Base-by-base conservation (phyloP, 2,113 vertebrate species). In the Clarias batrachus region DNA sequence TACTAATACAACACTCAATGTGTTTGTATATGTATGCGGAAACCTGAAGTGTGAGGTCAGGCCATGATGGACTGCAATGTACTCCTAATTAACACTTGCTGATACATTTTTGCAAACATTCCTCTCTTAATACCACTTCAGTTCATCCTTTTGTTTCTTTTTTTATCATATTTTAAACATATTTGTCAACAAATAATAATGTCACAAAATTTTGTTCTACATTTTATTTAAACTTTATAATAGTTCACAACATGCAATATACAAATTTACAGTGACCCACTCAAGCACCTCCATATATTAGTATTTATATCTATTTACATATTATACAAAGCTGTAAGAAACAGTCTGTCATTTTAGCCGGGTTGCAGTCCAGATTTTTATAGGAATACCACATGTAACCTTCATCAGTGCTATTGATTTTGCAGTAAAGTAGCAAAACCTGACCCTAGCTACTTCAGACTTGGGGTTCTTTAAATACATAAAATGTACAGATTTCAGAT, bases 291-390 rank as follows among this genome's bases (percentile, higher is more conserved):
- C 83, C 89, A 95, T 95, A 96, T 96, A 96, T 96, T 95, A 95
- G 92, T 90, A 93, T 95, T 94, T 94, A 86, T 93, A 83, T 52
- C 82, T 96, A 95, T 96, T 92, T 95, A 95, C 95, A 96, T 93
- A 95, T 94, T 86, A 90, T 94, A 96, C 95, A 95, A 73, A 60
- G 60, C 85, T 89, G 70, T 74, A 17, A 81, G 65, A 65, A 66
- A 30, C 52, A 81, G 79, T 82, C 85, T 66, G 30, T 59, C 68
- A 86, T 59, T 60, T 80, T 25, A 37, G 25, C 59, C 27, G 27
- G 10, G 63, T 48, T 83, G 13, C 37, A 70, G 52, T 78, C 37
- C 48, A 73, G 59, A 52, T 70, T 52, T 48, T 54, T 30, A 19
- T 12, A 71, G 17, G 19, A 8, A 70, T 79, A 62, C 71, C 62